Evolutionary conservation across 2,888 invertebrate genomes (phyloP).

Genomic region (Leptura quadrifasciata): DNA sequence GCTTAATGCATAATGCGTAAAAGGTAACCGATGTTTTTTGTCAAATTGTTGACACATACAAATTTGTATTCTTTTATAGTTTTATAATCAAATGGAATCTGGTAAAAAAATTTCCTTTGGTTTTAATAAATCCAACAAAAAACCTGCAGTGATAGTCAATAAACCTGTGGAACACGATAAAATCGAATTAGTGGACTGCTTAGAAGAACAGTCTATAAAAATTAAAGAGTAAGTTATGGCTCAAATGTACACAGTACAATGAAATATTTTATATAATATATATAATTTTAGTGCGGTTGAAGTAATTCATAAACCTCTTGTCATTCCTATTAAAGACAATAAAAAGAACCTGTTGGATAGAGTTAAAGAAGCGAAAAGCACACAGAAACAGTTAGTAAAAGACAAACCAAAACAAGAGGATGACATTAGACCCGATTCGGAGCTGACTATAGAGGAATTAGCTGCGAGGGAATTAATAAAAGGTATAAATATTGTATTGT

Average conservation of each 20-base stretch:
- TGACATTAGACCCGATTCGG: slow-evolving; percentile 67
- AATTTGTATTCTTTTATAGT: too few relatives aligned
- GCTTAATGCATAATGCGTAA: too few relatives aligned
- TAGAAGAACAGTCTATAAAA: slow-evolving; percentile 87
- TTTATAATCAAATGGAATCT: slow-evolving; percentile 70
- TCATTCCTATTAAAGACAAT: slow-evolving; percentile 81
- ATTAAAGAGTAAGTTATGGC: slow-evolving; percentile 81
- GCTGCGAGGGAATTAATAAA: slow-evolving; percentile 84
- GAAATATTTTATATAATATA: slow-evolving; percentile 26
- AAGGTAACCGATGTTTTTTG: too few relatives aligned
- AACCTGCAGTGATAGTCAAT: slow-evolving; percentile 72
- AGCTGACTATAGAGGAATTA: slow-evolving; percentile 80
- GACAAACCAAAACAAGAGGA: slow-evolving; percentile 62
- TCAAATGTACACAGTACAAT: too few relatives aligned
- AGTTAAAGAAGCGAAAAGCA: slow-evolving; percentile 75
- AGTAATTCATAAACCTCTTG: slow-evolving; percentile 75
- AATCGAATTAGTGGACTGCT: slow-evolving; percentile 84
- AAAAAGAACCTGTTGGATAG: slow-evolving; percentile 74
- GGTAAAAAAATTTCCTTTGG: slow-evolving; percentile 88
- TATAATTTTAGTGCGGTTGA: slow-evolving; percentile 75
- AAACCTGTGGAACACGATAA: slow-evolving; percentile 74
- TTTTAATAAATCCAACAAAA: slow-evolving; percentile 82
- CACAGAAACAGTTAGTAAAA: slow-evolving; percentile 60
- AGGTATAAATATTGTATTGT: slow-evolving; percentile 67
- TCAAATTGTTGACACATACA: too few relatives aligned